phyloP scores from a whole-genome alignment of 2,888 invertebrate species.

The Plebejus argus region DNA sequence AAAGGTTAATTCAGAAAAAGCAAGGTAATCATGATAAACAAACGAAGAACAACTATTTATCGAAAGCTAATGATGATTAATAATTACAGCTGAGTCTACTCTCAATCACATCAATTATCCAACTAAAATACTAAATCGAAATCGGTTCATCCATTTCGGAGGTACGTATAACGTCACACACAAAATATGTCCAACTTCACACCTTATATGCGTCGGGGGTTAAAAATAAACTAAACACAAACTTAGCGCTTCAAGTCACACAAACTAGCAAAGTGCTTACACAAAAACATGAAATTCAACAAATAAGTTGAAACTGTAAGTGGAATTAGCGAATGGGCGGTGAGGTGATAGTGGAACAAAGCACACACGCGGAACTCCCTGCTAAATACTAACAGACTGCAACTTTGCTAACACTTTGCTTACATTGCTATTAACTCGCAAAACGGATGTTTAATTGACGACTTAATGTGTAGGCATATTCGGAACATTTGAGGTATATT shows the following conservation, averaged over 20 bases:
- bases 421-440: slow-evolving; percentile 16
- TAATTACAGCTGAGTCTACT: too few relatives aligned
- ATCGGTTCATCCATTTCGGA: not conserved
- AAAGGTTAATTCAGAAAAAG: too few relatives aligned
- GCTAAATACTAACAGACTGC: slow-evolving; percentile 52
- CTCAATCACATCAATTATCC: too few relatives aligned
- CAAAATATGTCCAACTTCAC: not conserved
- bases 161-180: not conserved
- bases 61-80: too few relatives aligned
- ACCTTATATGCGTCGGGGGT: not conserved
- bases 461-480: not conserved
- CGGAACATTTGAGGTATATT: not conserved
- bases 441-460: slow-evolving; percentile 18
- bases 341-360: slow-evolving; percentile 50
- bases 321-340: slow-evolving; percentile 55
- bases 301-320: slow-evolving; percentile 42
- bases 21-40: too few relatives aligned
- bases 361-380: slow-evolving; percentile 54
- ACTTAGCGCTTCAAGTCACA: slow-evolving; percentile 22
- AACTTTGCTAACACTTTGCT: slow-evolving; percentile 36
- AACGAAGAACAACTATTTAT: too few relatives aligned
- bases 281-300: slow-evolving; percentile 29
- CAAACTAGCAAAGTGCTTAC: slow-evolving; percentile 24
- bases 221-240: not conserved
- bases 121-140: not conserved